Base-by-base conservation (phyloP, 2,113 vertebrate species). In the Ranitomeya imitator region DNA sequence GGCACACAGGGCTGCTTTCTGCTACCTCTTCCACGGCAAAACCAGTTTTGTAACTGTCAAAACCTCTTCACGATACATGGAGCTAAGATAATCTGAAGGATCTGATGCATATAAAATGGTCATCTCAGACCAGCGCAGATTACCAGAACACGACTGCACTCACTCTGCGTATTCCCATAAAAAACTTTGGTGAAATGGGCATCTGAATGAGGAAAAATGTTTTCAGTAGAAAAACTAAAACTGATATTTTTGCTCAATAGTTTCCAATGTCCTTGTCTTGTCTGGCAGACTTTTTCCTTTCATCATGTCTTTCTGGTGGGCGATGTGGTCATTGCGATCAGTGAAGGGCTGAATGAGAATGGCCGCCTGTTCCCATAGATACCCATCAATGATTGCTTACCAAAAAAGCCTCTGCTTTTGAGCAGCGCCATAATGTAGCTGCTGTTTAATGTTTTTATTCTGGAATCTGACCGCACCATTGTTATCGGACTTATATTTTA, bases 1-100 rank as follows among this genome's bases (percentile, higher is more conserved):
- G 89, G 71, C 88, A 91, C 73, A 76, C 89, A 26, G 1, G 7
- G 0, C 0, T 84, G 57, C 21, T 23, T 21, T 52, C 45, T 65
- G 13, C 63, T 16, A 67, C 61, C 59, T 23, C 37, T 18, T 51
- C 0, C 59, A 63, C 57, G 19, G 85, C 21, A n/a, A 54, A 79
- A 18, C 57, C 4, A 19, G 8, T 13, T 18, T 54, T 45, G 19
- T 45, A 23, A 26, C 73, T 86, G 6, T 77, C 67, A n/a, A 71
- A 15, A 19, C 1, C 65, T 23, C 26, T 69, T 65, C 63, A 69
- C 14, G 10, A 10, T 76, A 13, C n/a, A 76, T 71, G 15, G 18
- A 73, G 71, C 31, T 19, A 37, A 37, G 7, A 10, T 76, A 1
- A 12, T 21, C 73, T 76, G 73, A 74, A 45, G 45, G 15, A 5